phyloP scores from a whole-genome alignment of 2,113 vertebrate genomes.

The Notarius quadriscutis region DNA sequence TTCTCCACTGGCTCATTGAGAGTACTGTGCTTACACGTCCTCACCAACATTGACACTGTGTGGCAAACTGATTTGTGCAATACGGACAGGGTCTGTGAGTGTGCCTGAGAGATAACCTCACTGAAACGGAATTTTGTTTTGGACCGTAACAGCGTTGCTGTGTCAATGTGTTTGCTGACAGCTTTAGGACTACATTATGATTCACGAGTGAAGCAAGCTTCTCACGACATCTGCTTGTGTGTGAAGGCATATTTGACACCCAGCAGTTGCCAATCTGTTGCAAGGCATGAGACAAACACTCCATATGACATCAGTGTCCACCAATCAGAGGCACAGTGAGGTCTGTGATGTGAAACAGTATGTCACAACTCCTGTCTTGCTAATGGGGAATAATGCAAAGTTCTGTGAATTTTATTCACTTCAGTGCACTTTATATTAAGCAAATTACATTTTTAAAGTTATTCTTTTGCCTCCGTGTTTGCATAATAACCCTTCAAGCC shows the following conservation, averaged over 20 bases:
- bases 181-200: slow-evolving; percentile 26
- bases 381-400: slow-evolving; percentile 4
- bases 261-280: slow-evolving; percentile 10
- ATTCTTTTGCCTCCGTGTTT: slow-evolving; percentile 14
- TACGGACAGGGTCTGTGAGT: not conserved
- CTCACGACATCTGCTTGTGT: slow-evolving; percentile 16
- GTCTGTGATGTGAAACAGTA: slow-evolving; percentile 28
- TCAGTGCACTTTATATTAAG: not conserved
- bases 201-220: slow-evolving; percentile 3
- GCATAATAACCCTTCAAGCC: not conserved
- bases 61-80: slow-evolving; percentile 9
- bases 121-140: slow-evolving; percentile 14
- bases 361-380: slow-evolving; percentile 27
- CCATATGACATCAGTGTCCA: slow-evolving; percentile 46
- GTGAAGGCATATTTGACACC: slow-evolving; percentile 16
- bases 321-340: slow-evolving; percentile 47
- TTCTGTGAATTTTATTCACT: not conserved
- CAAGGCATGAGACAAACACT: slow-evolving; percentile 31
- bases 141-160: not conserved
- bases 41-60: slow-evolving; percentile 2
- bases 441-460: not conserved
- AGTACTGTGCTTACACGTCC: not conserved
- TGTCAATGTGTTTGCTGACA: slow-evolving; percentile 23
- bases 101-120: slow-evolving; percentile 10
- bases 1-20: slow-evolving; percentile 8